Base-by-base conservation (phyloP, 2,113 vertebrate species). In the Drymodes brunneopygia region DNA sequence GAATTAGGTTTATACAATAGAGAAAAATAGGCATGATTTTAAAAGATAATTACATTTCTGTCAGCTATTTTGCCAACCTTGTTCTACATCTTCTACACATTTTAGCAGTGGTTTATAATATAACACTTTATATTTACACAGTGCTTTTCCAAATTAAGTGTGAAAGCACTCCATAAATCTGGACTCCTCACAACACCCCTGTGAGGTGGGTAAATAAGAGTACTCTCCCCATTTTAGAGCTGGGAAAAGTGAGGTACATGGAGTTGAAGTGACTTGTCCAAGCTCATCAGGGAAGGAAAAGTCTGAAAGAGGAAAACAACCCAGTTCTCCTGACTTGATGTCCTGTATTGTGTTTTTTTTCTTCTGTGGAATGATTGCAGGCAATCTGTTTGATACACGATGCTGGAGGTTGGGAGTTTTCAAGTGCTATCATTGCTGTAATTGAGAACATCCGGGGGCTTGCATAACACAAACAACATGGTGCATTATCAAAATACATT, bases 151-250 rank as follows among this genome's bases (percentile, higher is more conserved):
- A 54, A 71, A 80, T 2, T 31, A 79, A 44, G 66, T 28, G 29
- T 74, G 84, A 77, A 91, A 90, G 81, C 86, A 87, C 93, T 80
- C 67, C 53, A 38, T 84, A 88, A 90, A 85, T 62, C 42, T 72
- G 56, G 4, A 23, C 23, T 88, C 88, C 84, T 96, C 92, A 94
- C 91, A 96, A 95, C 87, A 94, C 14, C 84, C 91, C 91, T 94
- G 79, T 90, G 95, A 96, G 89, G 86, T 94, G 91, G 77, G 96
- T 79, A 73, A 64, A 40, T 44, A 31, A 40, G 8, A 54, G 6
- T 27, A 67, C 28, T 91, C 14, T 75, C 53, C 70, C 35, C 72
- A 16, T 73, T 73, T 86, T 45, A 61, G 45, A 79, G 33, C 27
- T 87, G 42, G 67, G 84, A 88, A 89, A 61, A 92, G 60, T 75